Evolutionary conservation across 2,888 invertebrate genomes (phyloP).

Genomic region (Cataglyphis albicans): DNA sequence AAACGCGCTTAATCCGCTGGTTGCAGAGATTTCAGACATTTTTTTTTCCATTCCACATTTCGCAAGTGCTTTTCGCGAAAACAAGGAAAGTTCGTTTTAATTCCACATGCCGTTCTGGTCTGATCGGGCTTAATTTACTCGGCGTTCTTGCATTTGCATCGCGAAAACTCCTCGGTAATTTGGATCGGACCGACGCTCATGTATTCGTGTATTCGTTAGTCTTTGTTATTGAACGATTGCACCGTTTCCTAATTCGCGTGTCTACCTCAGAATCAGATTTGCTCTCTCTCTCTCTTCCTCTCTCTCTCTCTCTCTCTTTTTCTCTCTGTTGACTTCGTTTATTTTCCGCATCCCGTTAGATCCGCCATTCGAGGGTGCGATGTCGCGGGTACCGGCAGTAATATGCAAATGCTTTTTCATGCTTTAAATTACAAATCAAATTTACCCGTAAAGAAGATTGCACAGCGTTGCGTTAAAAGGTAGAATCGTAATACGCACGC

Average conservation of each 20-base stretch:
- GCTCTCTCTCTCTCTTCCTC: too few species aligned
- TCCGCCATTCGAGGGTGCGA: not conserved
- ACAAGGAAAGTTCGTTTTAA: conserved; percentile 56
- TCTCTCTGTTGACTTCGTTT: not conserved
- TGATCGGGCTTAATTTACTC: conserved; percentile 56
- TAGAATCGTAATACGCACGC: not conserved
- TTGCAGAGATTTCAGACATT: conserved; percentile 38
- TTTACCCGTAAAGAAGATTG: conserved; percentile 32
- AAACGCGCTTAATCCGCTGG: conserved; percentile 37
- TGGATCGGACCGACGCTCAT: conserved; percentile 21
- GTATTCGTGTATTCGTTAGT: conserved; percentile 15
- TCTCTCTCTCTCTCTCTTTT: not conserved
- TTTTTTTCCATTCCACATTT: conserved; percentile 20
- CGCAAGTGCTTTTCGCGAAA: conserved; percentile 43
- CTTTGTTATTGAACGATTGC: conserved; percentile 36
- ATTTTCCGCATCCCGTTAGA: not conserved
- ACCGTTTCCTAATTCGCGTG: conserved; percentile 16
- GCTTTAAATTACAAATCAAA: conserved; percentile 53
- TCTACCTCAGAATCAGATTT: conserved; percentile 15
- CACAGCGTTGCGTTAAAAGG: not conserved
- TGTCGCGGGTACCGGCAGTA: conserved; percentile 4
- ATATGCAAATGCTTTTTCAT: conserved; percentile 39
- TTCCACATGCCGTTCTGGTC: conserved; percentile 55
- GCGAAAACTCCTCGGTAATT: conserved; percentile 50
- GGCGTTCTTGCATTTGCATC: conserved; percentile 54